Base-by-base conservation (phyloP, 2,113 vertebrate species). In the Oenanthe oenanthe region DNA sequence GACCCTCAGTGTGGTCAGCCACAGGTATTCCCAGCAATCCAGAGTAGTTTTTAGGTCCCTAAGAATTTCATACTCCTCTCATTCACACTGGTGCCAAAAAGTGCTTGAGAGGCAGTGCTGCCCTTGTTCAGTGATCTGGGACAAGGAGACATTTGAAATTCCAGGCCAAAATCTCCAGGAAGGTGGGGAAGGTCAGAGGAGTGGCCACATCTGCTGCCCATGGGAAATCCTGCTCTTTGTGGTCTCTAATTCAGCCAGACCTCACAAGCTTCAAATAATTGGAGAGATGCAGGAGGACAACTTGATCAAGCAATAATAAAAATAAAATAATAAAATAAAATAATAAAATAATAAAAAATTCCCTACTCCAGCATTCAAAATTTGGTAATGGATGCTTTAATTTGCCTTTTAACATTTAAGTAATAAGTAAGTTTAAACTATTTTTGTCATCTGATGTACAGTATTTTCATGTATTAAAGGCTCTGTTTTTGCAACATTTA, bases 401-500 rank as follows among this genome's bases (percentile, higher is more conserved):
- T 25, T 89, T 3, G 7, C 18, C 38, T 77, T 93, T 83, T 84
- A 89, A 88, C 90, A 89, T 65, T 26, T 43, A 79, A 72, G 71
- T 85, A 54, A 88, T 94, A 92, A 86, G 48, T 65, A 73, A 89
- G 32, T 70, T 87, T 88, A 24, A 87, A 72, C 76, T 92, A n/a
- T 68, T 94, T 93, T 92, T 92, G 82, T 91, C 70, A 72, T 72
- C 68, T 80, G 91, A 61, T 36, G 10, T 29, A 48, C 40, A 56
- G 51, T 48, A 62, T 63, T 96, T 92, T 93, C 85, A 74, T 84
- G 48, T 56, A 22, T 58, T 87, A 85, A 85, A 85, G n/a, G 38
- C 28, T 90, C 72, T 93, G 40, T 81, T 76, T 48, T 74, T 71
- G 72, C 56, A 82, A 57, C 10, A n/a, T 86, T 83, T 84, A 65